Conservation (phyloP, 2,888 invertebrate species). For the Nomada goodeniana region DNA sequence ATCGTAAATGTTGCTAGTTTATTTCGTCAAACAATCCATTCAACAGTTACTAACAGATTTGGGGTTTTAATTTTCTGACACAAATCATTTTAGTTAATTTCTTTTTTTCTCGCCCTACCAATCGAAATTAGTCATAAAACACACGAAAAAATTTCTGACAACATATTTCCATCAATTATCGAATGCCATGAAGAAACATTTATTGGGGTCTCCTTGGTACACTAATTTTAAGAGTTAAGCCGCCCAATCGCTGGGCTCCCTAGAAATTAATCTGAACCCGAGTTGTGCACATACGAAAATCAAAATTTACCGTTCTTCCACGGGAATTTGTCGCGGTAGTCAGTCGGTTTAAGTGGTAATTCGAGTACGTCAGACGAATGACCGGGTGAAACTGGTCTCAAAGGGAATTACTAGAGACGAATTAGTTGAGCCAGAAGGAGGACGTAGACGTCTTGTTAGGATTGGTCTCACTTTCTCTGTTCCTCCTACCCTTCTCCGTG, state of each 20-base stretch:
- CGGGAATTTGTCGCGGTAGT: slow-evolving; percentile 19
- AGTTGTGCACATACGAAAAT: neutral
- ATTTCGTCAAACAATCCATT: too few species aligned
- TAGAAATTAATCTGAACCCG: slow-evolving; percentile 15
- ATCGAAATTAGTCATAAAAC: too few species aligned
- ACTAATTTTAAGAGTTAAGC: too few species aligned
- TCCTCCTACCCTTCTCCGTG: neutral
- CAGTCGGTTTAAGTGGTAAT: slow-evolving; percentile 54
- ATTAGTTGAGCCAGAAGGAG: slow-evolving; percentile 24
- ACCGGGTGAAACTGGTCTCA: slow-evolving; percentile 30
- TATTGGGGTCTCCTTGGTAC: too few species aligned
- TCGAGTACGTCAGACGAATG: slow-evolving; percentile 40
- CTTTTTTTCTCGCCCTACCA: too few species aligned
- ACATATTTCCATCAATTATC: too few species aligned
- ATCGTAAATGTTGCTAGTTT: too few species aligned
- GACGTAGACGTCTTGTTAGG: slow-evolving; percentile 47
- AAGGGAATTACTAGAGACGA: slow-evolving; percentile 40
- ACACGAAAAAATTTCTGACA: too few species aligned
- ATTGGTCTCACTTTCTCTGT: slow-evolving; percentile 38
- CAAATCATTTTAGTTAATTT: too few species aligned
- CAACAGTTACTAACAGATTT: too few species aligned
- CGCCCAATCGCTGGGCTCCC: neutral
- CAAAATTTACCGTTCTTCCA: neutral
- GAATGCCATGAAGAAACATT: too few species aligned
- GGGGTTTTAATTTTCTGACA: too few species aligned